Evolutionary conservation across 2,797 vertebrate genomes (phyloP).

Genomic region (Clarias pachynema): DNA sequence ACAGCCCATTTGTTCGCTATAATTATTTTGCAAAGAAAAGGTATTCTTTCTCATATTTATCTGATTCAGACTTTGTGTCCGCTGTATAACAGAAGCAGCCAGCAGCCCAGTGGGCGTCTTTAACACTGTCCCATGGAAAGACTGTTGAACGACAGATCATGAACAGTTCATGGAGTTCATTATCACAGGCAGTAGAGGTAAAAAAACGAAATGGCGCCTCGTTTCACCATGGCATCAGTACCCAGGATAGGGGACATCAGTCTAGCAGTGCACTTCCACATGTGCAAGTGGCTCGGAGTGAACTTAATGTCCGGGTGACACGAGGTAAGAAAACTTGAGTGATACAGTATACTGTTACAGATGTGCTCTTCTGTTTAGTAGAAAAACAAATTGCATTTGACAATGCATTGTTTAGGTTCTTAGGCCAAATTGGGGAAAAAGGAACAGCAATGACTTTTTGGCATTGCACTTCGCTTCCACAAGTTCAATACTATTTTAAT

Average conservation of each 20-base stretch:
- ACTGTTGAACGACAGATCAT: slow-evolving; percentile 64
- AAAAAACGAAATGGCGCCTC: slow-evolving; percentile 61
- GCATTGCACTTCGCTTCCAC: not conserved
- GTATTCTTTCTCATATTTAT: slow-evolving; percentile 57
- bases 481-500: not conserved
- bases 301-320: slow-evolving; percentile 79
- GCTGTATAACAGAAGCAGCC: slow-evolving; percentile 71
- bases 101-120: slow-evolving; percentile 76
- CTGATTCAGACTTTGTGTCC: slow-evolving; percentile 63
- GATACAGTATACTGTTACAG: not conserved
- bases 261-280: slow-evolving; percentile 72
- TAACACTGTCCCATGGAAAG: slow-evolving; percentile 71
- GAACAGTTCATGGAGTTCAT: slow-evolving; percentile 61
- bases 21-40: slow-evolving; percentile 62
- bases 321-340: slow-evolving; percentile 67
- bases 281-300: slow-evolving; percentile 83
- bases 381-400: not conserved
- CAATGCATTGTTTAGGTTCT: not conserved
- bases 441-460: not conserved
- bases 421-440: not conserved
- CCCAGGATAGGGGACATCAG: slow-evolving; percentile 64
- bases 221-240: slow-evolving; percentile 68
- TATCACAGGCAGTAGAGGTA: slow-evolving; percentile 62
- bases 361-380: slow-evolving; percentile 1
- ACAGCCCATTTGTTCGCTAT: not conserved